Evolutionary conservation across 2,113 vertebrate genomes (phyloP), one percentile per base, ranked within the genome.

Genomic region (Urocitellus parryii): DNA sequence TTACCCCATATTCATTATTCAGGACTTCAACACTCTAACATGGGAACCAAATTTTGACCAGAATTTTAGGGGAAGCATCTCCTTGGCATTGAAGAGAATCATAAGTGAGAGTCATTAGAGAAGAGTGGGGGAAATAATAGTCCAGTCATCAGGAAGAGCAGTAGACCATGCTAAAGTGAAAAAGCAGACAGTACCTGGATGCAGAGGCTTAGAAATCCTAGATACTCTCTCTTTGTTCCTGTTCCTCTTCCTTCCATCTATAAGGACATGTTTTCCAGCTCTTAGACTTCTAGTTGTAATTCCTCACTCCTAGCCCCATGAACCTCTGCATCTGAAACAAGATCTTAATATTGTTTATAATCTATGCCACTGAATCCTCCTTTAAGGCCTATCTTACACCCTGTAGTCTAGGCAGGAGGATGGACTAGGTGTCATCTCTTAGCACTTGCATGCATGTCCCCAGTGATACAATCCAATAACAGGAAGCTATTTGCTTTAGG

Each of bases 161-260:
- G 13, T 0, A 0, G 8, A 63, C 0, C 10, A 14, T 3, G 63
- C 53, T 56, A 34, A 58, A 3, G n/a, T 42, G 32, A 5, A 8
- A 74, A 56, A 67, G 10, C 45, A 4, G 8, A 34, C 20, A 10
- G 14, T 7, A 42, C 5, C 12, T 25, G 2, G 14, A n/a, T n/a
- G 1, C 13, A 37, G 27, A 65, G 39, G 16, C 2, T 87, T 2
- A 2, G 37, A 72, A 14, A 37, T 27, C 25, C 37, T 27, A 3
- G 32, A 53, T 32, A 10, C 1, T 45, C 24, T 85, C 39, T 11
- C 11, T 61, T 32, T 5, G n/a, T 61, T 29, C 42, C 39, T 25
- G 42, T 5, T 37, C 61, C 20, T 72, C 34, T 48, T 32, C 13
- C 32, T 14, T 82, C 34, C 2, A 4, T 68, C 37, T 20, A 11